phyloP scores from a whole-genome alignment of 2,888 invertebrate genomes.

The Hypomecis punctinalis region DNA sequence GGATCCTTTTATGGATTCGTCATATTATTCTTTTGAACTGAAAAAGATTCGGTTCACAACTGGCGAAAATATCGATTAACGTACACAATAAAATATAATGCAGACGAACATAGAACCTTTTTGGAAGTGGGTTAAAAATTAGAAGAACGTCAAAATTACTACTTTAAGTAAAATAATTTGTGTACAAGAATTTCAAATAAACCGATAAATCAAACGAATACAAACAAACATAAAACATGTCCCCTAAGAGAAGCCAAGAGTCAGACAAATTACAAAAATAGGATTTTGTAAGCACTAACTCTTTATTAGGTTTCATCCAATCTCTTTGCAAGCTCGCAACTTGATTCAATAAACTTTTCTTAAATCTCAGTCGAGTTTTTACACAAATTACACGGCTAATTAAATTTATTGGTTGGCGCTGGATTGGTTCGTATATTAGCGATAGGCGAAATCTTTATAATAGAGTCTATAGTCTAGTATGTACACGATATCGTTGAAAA shows the following conservation, averaged over 20 bases:
- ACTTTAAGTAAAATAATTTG: too few species aligned
- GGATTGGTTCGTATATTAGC: conserved; percentile 15
- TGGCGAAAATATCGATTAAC: too few species aligned
- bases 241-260: neutral
- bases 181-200: neutral
- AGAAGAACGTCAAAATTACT: too few species aligned
- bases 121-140: too few species aligned
- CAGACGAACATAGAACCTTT: too few species aligned
- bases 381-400: conserved; percentile 40
- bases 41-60: too few species aligned
- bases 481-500: too few species aligned
- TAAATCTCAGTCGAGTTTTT: conserved; percentile 40
- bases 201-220: neutral
- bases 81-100: too few species aligned
- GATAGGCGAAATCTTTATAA: too few species aligned
- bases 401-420: conserved; percentile 36
- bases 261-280: conserved; percentile 5
- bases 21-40: too few species aligned
- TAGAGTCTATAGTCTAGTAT: too few species aligned
- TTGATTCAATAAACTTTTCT: conserved; percentile 35
- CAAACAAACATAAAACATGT: neutral
- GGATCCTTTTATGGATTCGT: too few species aligned
- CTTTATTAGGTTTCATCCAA: conserved; percentile 40
- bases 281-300: conserved; percentile 27
- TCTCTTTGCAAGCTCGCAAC: conserved; percentile 21